Percentiles rank a stretch among this genome's conserved stretches.
Evolutionary conservation across 2,888 invertebrate genomes (phyloP).

Genomic region (Drosophila prolongata): DNA sequence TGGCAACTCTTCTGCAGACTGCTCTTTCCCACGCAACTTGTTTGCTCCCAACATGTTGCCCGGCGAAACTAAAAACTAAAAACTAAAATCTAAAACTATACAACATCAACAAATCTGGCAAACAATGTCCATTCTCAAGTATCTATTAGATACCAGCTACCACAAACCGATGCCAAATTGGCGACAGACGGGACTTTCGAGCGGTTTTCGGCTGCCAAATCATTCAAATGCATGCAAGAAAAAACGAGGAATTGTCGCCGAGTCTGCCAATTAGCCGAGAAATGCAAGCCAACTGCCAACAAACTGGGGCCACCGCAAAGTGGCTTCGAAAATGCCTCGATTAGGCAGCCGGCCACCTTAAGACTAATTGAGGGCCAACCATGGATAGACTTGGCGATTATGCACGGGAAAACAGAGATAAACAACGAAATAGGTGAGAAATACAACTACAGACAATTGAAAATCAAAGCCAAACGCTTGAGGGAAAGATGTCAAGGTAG

Average conservation of each 20-base stretch:
- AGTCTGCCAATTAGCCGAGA: slow-evolving; percentile 37
- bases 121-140: slow-evolving; percentile 27
- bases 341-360: slow-evolving; percentile 33
- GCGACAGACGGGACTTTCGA: slow-evolving; percentile 12
- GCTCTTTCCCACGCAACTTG: slow-evolving; percentile 24
- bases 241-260: slow-evolving; percentile 24
- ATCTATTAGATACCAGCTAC: slow-evolving; percentile 16
- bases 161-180: slow-evolving; percentile 30
- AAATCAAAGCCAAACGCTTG: slow-evolving; percentile 6
- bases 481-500: slow-evolving; percentile 21
- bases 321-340: slow-evolving; percentile 24
- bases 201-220: slow-evolving; percentile 22
- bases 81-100: slow-evolving; percentile 9
- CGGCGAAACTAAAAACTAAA: slow-evolving; percentile 16
- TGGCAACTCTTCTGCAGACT: slow-evolving; percentile 12
- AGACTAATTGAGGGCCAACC: slow-evolving; percentile 34
- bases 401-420: slow-evolving; percentile 14
- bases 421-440: slow-evolving; percentile 20
- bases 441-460: slow-evolving; percentile 22
- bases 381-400: slow-evolving; percentile 15
- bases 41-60: slow-evolving; percentile 20
- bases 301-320: slow-evolving; percentile 15
- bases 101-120: slow-evolving; percentile 17
- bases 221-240: slow-evolving; percentile 2
- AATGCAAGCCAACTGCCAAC: slow-evolving; percentile 26